Percentiles rank a stretch among this genome's conserved stretches.
Evolutionary conservation across 2,888 invertebrate genomes (phyloP).

Genomic region (Heliconius hortense): DNA sequence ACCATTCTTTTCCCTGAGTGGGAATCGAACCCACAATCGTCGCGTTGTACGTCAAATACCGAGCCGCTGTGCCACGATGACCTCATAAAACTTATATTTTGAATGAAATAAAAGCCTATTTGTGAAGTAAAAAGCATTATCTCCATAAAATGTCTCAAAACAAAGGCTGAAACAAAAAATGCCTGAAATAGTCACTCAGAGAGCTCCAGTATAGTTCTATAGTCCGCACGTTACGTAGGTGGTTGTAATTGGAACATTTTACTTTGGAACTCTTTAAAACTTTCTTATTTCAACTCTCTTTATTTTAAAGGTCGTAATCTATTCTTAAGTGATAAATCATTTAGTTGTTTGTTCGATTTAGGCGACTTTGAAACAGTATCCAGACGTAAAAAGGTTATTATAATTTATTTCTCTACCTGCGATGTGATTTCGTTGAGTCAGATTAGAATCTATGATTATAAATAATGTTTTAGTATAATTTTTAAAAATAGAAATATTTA

Average conservation of each 20-base stretch:
- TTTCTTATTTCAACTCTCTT: background rate
- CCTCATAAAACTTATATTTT: background rate
- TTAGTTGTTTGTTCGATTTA: background rate
- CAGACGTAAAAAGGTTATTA: background rate
- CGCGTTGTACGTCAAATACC: background rate
- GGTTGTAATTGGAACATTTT: background rate
- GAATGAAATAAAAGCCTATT: background rate
- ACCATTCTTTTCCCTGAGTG: background rate
- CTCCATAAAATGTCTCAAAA: background rate
- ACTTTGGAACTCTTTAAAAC: background rate
- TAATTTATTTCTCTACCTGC: background rate
- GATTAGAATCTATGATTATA: too few species aligned
- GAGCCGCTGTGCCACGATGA: background rate
- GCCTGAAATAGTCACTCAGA: background rate
- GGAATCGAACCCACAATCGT: background rate
- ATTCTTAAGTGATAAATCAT: background rate
- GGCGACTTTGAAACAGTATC: background rate
- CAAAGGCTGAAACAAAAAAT: background rate
- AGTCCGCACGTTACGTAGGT: background rate
- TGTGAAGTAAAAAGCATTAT: background rate
- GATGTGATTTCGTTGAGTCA: background rate
- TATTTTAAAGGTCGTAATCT: background rate
- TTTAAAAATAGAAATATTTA: too few species aligned
- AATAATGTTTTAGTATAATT: too few species aligned
- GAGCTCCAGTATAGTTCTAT: background rate